Base-by-base conservation (phyloP, 2,113 vertebrate genomes). In the Alethe diademata region DNA sequence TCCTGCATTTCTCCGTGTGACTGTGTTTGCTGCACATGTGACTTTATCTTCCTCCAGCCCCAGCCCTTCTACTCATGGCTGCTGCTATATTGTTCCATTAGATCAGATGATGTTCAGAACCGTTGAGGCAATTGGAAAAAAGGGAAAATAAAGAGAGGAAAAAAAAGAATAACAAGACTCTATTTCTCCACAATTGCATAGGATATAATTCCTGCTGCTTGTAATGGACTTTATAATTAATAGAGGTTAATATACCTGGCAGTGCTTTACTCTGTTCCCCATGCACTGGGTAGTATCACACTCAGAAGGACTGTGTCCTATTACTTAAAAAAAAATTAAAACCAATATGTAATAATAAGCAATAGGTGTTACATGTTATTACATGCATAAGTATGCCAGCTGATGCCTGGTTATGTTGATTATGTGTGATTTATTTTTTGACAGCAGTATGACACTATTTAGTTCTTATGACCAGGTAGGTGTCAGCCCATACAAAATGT, bases 111-210 rank as follows among this genome's bases (percentile, higher is more conserved):
- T 12, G 6, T 12, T 70, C 69, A 26, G 19, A 71, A 56, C 20
- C 69, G 24, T 42, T 67, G 42, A 82, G 65, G 40, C 15, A 75
- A 43, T 9, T 13, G 14, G 9, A 9, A 7, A 7, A 43, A 25
- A 8, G 48, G 14, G 14, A 1, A 11, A 11, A 3, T 23, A 47
- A 47, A 12, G 45, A 10, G 48, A 16, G 4, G 51, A 20, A 5
- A 45, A 33, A 33, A 5, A 17, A 8, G 1, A 8, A 48, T 18
- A 19, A 14, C 5, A n/a, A 56, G 8, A 14, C 6, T 36, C 0
- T 47, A 12, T 81, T 85, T 78, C 16, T 14, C 14, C 22, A 67
- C 35, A 78, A 92, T 56, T 70, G 28, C 19, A 19, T 9, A 9
- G 20, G 16, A n/a, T 36, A 12, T 11, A 47, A 64, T 61, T 72